Base-by-base conservation (phyloP, 2,113 vertebrate species). In the Otus sunia region DNA sequence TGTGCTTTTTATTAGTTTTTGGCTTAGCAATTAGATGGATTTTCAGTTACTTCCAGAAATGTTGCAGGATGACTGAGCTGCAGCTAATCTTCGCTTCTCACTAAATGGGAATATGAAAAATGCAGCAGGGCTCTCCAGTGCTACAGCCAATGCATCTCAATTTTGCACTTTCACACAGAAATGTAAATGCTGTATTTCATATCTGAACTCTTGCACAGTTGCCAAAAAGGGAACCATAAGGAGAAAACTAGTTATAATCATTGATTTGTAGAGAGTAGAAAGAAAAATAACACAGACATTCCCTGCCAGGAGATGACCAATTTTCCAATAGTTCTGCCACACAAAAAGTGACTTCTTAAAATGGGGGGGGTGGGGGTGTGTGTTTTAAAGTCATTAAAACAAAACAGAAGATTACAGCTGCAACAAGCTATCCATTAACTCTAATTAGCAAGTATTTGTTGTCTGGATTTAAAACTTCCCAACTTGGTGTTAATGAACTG, bases 391-490 rank as follows among this genome's bases (percentile, higher is more conserved):
- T 25, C 36, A 94, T 71, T 95, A 94, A 84, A 79, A 74, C 53
- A 96, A 89, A 95, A 41, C 41, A 91, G 84, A 95, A 91, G 81
- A 95, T 92, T 91, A 90, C 18, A 52, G 91, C 73, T 90, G 74
- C 91, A 96, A 75, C 77, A 95, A 96, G 84, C 87, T 94, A 88
- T 89, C 96, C 81, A 96, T 96, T 93, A 93, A 90, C 50, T 86
- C 62, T 82, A 96, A 97, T 95, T 95, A 96, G 71, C 69, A 83
- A 86, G 67, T 80, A 80, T 95, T 90, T 97, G 80, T 71, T 90
- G 90, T 82, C 87, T 91, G 84, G 91, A 91, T 96, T 97, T 95
- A 80, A 93, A 97, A 90, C 74, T 92, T 93, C 87, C 94, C 78
- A 93, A 93, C 77, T 55, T 49, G 62, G 37, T 83, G 84, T 82